These are phyloP conservation scores for Perizoma affinitatum DNA, from an alignment of 2,888 invertebrate genomes.

Conservation along the genomic window DNA sequence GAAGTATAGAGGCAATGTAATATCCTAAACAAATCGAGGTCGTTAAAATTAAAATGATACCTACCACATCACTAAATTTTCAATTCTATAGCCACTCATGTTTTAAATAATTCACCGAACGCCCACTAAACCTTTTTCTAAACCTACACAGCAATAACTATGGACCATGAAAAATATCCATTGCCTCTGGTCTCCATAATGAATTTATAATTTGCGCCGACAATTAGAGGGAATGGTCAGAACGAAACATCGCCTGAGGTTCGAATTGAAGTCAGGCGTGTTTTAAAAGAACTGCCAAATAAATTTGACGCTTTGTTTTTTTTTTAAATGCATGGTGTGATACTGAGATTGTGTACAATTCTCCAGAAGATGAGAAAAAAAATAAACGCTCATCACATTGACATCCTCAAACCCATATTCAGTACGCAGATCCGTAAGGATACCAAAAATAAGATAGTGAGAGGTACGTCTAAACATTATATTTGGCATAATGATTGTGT, in stretches of 20 bases:
- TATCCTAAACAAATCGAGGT: too few relatives aligned
- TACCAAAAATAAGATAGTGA: too few relatives aligned
- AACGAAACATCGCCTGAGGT: constrained; percentile 59
- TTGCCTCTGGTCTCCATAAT: constrained; percentile 61
- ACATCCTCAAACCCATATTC: too few relatives aligned
- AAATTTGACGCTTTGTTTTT: constrained; percentile 48
- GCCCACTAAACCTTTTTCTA: constrained; percentile 10
- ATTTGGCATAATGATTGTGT: too few relatives aligned
- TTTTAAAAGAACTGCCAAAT: constrained; percentile 54
- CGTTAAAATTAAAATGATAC: too few relatives aligned
- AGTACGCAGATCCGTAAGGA: too few relatives aligned
- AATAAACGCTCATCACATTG: too few relatives aligned
- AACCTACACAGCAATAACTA: constrained; percentile 9
- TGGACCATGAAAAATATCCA: constrained; percentile 46
- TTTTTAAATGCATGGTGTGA: neutral
- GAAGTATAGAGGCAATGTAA: too few relatives aligned
- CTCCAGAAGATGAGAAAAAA: too few relatives aligned
- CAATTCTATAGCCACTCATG: too few relatives aligned
- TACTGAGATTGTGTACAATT: neutral
- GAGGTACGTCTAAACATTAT: too few relatives aligned
- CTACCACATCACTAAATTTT: too few relatives aligned
- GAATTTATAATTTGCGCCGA: constrained; percentile 75
- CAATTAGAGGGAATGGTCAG: constrained; percentile 52
- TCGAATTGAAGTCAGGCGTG: constrained; percentile 60
- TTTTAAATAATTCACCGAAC: constrained; percentile 5